Base-by-base conservation (phyloP, 2,113 vertebrate species). In the Oncorhynchus mykiss region DNA sequence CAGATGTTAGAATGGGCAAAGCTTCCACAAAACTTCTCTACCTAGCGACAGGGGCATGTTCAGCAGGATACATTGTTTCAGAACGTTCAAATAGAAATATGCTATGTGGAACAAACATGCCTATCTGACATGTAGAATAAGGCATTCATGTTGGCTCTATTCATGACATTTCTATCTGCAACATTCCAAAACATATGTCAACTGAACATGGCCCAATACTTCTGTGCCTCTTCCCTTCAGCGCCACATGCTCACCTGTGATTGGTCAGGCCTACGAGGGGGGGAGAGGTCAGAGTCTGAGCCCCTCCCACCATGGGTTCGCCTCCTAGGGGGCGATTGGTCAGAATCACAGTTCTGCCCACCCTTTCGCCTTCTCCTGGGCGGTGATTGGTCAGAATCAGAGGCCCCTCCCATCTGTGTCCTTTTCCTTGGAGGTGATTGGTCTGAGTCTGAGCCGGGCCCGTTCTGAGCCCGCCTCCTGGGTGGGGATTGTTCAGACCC, bases 241-340 rank as follows among this genome's bases (percentile, higher is more conserved):
- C 54, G 6, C 54, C 59, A 2, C n/a, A 62, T 3, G 16, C n/a
- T 5, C n/a, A 91, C 91, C 75, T 91, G 85, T 68, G 89, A 74
- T 7, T 87, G 85, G 49, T 77, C 88, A 29, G 77, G 3, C 76
- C 89, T 90, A 39, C 93, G 93, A 67, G 95, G 94, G 20, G 92
- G 93, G 64, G 92, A 94, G 9, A 95, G 88, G 80, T 91, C 90
- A 49, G 4, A 80, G 49, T 74, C 87, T 0, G 90, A 90, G 73
- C 77, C 80, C 27, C 77, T 86, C 27, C 78, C 81, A 16, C 57
- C 13, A 4, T n/a, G 75, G 0, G 66, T 70, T 68, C 78, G 74
- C 74, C 84, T 92, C 49, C 91, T 84, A 1, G 88, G 92, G 29
- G 94, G 92, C 2, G 86, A 95, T 2, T 87, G 78, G 79, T 94